phyloP scores from a whole-genome alignment of 2,113 vertebrate species.

The Turdus rufiventris region DNA sequence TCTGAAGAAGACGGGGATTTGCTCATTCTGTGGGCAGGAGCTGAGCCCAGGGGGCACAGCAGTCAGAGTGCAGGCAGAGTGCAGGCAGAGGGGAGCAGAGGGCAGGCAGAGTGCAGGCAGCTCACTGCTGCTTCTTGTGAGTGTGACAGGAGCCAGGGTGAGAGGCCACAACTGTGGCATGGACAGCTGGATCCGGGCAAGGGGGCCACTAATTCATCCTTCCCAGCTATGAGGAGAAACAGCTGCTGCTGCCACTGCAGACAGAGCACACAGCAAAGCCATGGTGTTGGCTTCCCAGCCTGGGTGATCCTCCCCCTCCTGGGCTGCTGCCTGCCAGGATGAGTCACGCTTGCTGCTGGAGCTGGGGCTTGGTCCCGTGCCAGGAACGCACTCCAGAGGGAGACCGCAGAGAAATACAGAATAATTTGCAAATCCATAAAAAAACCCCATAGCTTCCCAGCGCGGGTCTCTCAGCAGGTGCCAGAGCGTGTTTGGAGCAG shows the following conservation, averaged over 20 bases:
- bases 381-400: neutral
- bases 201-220: neutral
- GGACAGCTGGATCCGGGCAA: neutral
- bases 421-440: constrained; percentile 36
- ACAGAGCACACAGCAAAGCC: neutral
- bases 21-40: neutral
- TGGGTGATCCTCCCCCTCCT: neutral
- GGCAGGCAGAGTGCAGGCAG: neutral
- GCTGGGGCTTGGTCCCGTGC: neutral
- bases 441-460: neutral
- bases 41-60: fast-evolving
- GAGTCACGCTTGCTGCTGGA: constrained; percentile 40
- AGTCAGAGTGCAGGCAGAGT: no score
- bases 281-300: neutral
- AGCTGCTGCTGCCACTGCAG: neutral
- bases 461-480: neutral
- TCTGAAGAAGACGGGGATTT: neutral
- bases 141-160: neutral
- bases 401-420: constrained; percentile 16
- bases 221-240: neutral
- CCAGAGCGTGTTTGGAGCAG: neutral
- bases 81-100: neutral
- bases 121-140: neutral
- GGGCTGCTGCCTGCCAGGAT: neutral
- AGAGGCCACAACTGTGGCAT: fast-evolving